Base-by-base conservation (phyloP, 2,113 vertebrate species). In the Aepyceros melampus region DNA sequence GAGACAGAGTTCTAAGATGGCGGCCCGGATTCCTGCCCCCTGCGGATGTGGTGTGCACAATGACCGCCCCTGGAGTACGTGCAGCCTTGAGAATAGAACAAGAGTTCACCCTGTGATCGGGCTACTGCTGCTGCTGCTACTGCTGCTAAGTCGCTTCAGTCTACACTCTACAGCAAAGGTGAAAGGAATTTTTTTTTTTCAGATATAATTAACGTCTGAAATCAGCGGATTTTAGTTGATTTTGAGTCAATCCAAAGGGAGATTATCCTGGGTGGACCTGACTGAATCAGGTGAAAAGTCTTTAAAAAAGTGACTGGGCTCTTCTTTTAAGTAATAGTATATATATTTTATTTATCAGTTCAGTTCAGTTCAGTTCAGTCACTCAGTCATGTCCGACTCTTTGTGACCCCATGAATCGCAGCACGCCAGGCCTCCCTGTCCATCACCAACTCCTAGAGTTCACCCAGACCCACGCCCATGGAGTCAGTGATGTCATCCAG, bases 31-130 rank as follows among this genome's bases (percentile, higher is more conserved):
- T 43, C 55, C 56, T 5, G 7, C 5, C 36, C 10, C 1, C 14
- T 5, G 27, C 36, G 5, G 7, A 1, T 5, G 1, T 6, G 7
- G n/a, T 11, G 49, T 31, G 1, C 76, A 11, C 36, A 40, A 87
- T 25, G 6, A 13, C 21, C 5, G 27, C 5, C 15, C 5, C 2
- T 10, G 9, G 53, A 71, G 40, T 14, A 7, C 0, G 2, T 7
- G 8, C 6, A 33, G 29, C 16, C 62, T 81, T 3, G 7, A 51
- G 16, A 91, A 82, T 33, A 16, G 0, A 1, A 62, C 5, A 17
- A 60, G 25, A 45, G 43, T 58, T 81, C 55, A 81, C 36, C 36
- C 62, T 64, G 17, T 51, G 49, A 67, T 27, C 3, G 12, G 40
- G 40, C 53, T 36, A 12, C 56, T 58, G 56, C 56, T 27, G 55